Evolutionary conservation across 1,140 invertebrate genomes (phyloP), one percentile per base, ranked within the genome.

Genomic region (Drosophila auraria): DNA sequence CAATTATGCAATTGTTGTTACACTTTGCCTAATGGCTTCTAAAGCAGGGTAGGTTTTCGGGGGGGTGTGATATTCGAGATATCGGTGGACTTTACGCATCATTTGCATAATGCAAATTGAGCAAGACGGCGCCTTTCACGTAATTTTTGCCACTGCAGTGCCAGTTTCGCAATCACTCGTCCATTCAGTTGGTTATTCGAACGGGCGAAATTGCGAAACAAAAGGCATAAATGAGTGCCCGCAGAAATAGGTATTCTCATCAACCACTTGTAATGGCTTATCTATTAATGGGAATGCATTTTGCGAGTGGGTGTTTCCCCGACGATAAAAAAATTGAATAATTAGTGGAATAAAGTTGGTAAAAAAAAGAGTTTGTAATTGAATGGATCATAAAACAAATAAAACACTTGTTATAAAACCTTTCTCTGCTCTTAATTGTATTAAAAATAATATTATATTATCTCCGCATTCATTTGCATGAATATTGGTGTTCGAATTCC

Each of bases 81-180:
- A 30, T 27, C 8, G n/a, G 27, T 38, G 64, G 66, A 47, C 45
- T 58, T 64, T 54, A 64, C 59, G 77, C 60, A 56, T 63, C 53
- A 79, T 79, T 79, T 60, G 75, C 65, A 78, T 75, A 65, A 83
- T 75, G 69, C 60, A 83, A 83, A 78, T 69, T 23, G 44, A 44
- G 59, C 50, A 25, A 40, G 17, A 11, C 30, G 68, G 63, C 68
- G 68, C 63, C 64, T 69, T 49, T 56, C 11, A 50, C 17, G 68
- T 38, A 60, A 36, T 60, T 33, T 44, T 79, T 51, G 53, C 33
- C 17, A 38, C 12, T 56, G 53, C 53, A 56, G 53, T 44, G 33
- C 40, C 38, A 36, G 12, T 56, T 49, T 59, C 20, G 63, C 63
- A 56, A 62, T 44, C 57, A 77, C 25, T 58, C 56, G 50, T 38